A percentile compares a stretch with the other conserved stretches of the same genome.
These are phyloP conservation scores for Mythimna loreyi DNA, from an alignment of 2,888 invertebrate species.

Conservation along the genomic window DNA sequence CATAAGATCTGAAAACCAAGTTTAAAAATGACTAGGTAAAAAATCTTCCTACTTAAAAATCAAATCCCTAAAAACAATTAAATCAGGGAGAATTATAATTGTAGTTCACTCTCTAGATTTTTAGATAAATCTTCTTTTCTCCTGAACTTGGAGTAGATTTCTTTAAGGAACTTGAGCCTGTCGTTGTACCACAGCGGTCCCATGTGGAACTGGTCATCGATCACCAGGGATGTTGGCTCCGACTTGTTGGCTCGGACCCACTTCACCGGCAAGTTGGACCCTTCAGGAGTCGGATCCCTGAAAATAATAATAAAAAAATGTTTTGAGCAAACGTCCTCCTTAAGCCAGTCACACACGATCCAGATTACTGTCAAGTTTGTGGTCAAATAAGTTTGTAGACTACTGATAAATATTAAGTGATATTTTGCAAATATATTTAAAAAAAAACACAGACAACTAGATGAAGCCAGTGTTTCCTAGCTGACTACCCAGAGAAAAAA, in stretches of 20 bases:
- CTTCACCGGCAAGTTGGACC: conserved; percentile 70
- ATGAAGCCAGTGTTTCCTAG: too few species aligned
- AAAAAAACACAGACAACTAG: too few species aligned
- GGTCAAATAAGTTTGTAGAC: too few species aligned
- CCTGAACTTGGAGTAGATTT: conserved; percentile 78
- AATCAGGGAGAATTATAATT: not conserved
- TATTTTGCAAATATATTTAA: too few species aligned
- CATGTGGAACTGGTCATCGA: conserved; percentile 72
- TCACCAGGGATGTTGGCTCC: conserved; percentile 71
- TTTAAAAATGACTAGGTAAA: conserved; percentile 17
- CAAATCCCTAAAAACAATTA: conserved; percentile 9
- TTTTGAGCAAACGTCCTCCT: not conserved
- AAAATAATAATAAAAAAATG: conserved; percentile 36
- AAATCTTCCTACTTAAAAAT: conserved; percentile 1
- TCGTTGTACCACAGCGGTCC: conserved; percentile 76
- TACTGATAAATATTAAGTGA: too few species aligned
- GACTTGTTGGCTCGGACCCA: conserved; percentile 73
- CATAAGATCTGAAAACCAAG: not conserved
- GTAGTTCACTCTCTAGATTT: not conserved
- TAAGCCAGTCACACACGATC: not conserved
- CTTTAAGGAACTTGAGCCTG: conserved; percentile 72
- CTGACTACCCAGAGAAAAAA: too few species aligned
- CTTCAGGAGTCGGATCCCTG: conserved; percentile 81
- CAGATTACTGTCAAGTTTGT: not conserved
- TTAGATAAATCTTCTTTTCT: conserved; percentile 60